These are phyloP conservation scores for Drosophila subpulchrella DNA, from an alignment of 1,140 invertebrate species.

Conservation along the genomic window DNA sequence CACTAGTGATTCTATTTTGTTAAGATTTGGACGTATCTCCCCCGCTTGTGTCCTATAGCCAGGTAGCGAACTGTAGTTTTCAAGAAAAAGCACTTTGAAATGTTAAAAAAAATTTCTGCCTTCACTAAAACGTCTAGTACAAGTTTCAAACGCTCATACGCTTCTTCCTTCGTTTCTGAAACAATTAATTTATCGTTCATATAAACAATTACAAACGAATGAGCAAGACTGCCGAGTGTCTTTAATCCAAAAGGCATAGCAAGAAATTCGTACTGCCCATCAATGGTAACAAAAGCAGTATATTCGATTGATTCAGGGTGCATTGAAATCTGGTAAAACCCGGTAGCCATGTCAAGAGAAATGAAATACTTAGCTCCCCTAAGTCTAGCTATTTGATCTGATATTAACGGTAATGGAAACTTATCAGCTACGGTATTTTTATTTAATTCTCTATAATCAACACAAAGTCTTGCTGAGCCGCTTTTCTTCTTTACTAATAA, in stretches of 20 bases:
- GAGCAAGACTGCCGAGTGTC: background rate
- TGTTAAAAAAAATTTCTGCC: background rate
- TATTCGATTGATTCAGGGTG: background rate
- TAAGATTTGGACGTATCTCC: background rate
- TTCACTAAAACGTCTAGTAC: background rate
- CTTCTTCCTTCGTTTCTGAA: background rate
- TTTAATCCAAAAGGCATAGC: background rate
- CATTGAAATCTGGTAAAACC: background rate
- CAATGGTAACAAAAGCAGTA: background rate
- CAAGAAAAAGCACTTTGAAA: background rate
- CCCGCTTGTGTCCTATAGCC: background rate
- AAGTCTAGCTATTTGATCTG: background rate
- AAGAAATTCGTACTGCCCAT: background rate
- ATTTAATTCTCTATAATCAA: background rate
- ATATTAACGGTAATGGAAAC: background rate
- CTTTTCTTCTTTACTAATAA: background rate
- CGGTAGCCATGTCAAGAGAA: background rate
- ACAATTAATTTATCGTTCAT: background rate
- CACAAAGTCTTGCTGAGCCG: background rate
- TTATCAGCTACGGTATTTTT: background rate
- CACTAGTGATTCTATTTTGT: background rate
- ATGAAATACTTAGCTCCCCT: too few relatives aligned
- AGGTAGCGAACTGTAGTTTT: background rate
- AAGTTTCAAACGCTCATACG: background rate
- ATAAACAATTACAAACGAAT: slow-evolving; percentile 1